Percentiles rank a stretch among this genome's conserved stretches.
These are phyloP conservation scores for Sakesphorus luctuosus DNA, from an alignment of 2,113 vertebrate species.

Conservation along the genomic window DNA sequence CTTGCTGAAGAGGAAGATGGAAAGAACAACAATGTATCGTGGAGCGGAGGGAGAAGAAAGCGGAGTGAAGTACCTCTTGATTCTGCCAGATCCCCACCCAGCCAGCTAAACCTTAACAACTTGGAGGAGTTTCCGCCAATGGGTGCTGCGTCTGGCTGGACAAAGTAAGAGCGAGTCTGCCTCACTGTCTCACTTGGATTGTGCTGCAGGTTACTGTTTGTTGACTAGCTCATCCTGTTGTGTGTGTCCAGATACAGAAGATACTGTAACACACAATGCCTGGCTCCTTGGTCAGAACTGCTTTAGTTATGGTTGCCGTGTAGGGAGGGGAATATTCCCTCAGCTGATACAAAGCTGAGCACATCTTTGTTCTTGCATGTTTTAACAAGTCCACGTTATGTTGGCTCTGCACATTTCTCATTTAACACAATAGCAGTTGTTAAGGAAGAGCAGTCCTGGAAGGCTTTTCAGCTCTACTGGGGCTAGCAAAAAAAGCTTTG, in stretches of 20 bases:
- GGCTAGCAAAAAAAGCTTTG: background rate
- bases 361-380: background rate
- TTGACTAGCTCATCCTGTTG: background rate
- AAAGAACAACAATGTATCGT: slow-evolving; percentile 54
- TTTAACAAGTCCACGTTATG: background rate
- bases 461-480: background rate
- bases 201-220: background rate
- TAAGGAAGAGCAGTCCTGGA: background rate
- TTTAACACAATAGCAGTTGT: background rate
- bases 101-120: slow-evolving; percentile 90
- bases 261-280: background rate
- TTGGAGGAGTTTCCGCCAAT: slow-evolving; percentile 97
- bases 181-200: background rate
- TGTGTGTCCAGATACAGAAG: background rate
- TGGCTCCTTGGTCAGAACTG: background rate
- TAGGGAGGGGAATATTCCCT: background rate
- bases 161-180: slow-evolving; percentile 74
- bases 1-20: slow-evolving; percentile 75
- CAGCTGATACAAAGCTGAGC: background rate
- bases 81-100: slow-evolving; percentile 69
- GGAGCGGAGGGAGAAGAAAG: slow-evolving; percentile 71
- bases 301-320: background rate
- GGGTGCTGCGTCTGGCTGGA: slow-evolving; percentile 73
- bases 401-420: background rate
- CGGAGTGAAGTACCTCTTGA: slow-evolving; percentile 55